Base-by-base conservation (phyloP, 92 coral and sea anemone species). In the Heliopora coerulea region DNA sequence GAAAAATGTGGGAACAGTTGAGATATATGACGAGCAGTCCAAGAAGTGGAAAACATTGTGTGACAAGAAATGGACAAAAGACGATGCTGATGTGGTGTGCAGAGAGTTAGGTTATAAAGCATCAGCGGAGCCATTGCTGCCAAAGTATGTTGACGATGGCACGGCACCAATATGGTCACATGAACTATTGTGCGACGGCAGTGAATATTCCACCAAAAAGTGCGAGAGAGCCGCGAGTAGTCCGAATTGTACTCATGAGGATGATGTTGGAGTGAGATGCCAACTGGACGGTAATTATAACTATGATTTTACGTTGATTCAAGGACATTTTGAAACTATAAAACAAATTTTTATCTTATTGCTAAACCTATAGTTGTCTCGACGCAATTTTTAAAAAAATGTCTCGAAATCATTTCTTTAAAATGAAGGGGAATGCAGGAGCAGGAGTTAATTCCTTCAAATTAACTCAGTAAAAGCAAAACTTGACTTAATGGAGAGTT, bases 191-290 rank as follows among this genome's bases (percentile, higher is more conserved):
- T 61, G 67, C 41, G 39, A 4, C 7, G 40, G 48, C 41, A 19
- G 26, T 31, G 41, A 61, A 1, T 61, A 61, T 25, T 61, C 67
- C 27, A 61, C 39, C 10, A 27, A 9, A 1, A 26, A 11, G 9
- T 61, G 67, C 9, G 2, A 13, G 8, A 29, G 18, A 59, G 14
- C 19, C 11, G 0, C 0, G n/a, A 34, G 18, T 23, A 2, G 1
- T 3, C 44, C 40, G 42, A 37, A 11, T 37, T 37, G 42, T 37
- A 37, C 6, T 37, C 6, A 37, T 24, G 24, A 3, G 7, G 67
- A 19, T 7, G 41, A 42, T 61, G 67, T 61, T 31, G 67, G 67
- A 9, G 67, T 61, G 9, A 61, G 67, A 61, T 61, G 67, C 18
- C 34, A 33, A 13, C 1, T 13, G 10, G 24, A 39, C 9, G 67